Evolutionary conservation across 2,797 vertebrate genomes (phyloP), one percentile per base, ranked within the genome.

Genomic region (Ctenochaetus hawaiiensis): DNA sequence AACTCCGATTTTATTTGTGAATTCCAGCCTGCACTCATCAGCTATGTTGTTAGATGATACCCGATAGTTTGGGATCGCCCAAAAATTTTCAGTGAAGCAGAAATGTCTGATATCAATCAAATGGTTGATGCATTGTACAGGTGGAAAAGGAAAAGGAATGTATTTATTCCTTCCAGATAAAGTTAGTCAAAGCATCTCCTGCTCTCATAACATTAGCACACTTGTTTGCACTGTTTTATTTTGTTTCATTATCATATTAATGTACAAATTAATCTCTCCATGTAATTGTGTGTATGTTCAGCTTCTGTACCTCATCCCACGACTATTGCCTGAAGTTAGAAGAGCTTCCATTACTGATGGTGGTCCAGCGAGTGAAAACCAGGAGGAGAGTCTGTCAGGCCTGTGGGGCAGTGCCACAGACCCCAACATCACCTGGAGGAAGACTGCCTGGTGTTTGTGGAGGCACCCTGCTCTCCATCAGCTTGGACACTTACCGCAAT

Each of bases 281-380:
- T 60, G 1, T 48, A 9, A 8, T 7, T 52, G 4, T 75, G 57
- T 72, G 10, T 74, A 1, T 61, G 22, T 84, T 62, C 9, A 94
- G 97, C 86, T 97, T 45, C 89, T 96, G 78, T 95, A 95, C 75
- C n/a, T 97, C 0, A 64, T 97, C 69, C 92, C 97, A 2, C 92
- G 98, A 63, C 86, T 97, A 7, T 41, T 95, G 53, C 54, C 94
- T n/a, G 96, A 95, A 45, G 90, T 91, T 43, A 95, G 97, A 56
- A 20, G 41, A 13, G 1, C 22, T 10, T 2, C 2, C 14, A 0
- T 57, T 2, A 10, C 37, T 13, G 13, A 26, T 3, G 68, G 26
- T 2, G 78, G 78, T 64, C 0, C 80, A 6, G 76, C 83, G 37
- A 13, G 37, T 12, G 16, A 13, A 1, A 0, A 10, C 71, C 75